Base-by-base conservation (phyloP, 53 echinoderm and acorn worm genomes). In the Luidia sarsii region DNA sequence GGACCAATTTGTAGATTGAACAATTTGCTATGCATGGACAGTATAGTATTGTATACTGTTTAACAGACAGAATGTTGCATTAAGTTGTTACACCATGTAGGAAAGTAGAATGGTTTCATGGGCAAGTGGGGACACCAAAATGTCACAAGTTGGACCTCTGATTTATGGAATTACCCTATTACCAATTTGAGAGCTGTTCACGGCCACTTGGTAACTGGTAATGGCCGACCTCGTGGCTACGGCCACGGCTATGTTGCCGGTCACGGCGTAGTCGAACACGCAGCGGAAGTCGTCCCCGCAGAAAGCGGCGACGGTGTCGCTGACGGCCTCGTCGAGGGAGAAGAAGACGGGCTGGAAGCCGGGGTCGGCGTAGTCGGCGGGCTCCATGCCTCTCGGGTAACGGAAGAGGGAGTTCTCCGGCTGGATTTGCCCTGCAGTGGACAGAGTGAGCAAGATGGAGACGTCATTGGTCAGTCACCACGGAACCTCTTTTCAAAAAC, bases 401-500 rank as follows among this genome's bases (percentile, higher is more conserved):
- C 35, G 13, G 68, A 68, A 68, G 39, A 68, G 25, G 7, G 68
- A 68, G 19, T 68, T 20, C 19, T 38, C n/a, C 4, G 68, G 38
- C 30, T 68, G 16, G 35, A 68, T 68, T 38, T 43, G 39, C 68
- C 68, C 68, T 68, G 68, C 32, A 25, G 23, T 39, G n/a, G 29
- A 33, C n/a, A n/a, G n/a, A n/a, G n/a, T n/a, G n/a, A n/a, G n/a
- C n/a, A n/a, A n/a, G n/a, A n/a, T n/a, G n/a, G n/a, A n/a, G n/a
- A n/a, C n/a, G n/a, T n/a, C n/a, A n/a, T n/a, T n/a, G n/a, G n/a
- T n/a, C n/a, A n/a, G n/a, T n/a, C n/a, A n/a, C n/a, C n/a, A n/a
- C n/a, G n/a, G n/a, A n/a, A n/a, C n/a, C n/a, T n/a, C n/a, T n/a
- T n/a, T n/a, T n/a, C n/a, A n/a, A n/a, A n/a, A n/a, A n/a, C n/a